phyloP scores from a whole-genome alignment of 2,888 invertebrate species.

The Hydropsyche betteni region DNA sequence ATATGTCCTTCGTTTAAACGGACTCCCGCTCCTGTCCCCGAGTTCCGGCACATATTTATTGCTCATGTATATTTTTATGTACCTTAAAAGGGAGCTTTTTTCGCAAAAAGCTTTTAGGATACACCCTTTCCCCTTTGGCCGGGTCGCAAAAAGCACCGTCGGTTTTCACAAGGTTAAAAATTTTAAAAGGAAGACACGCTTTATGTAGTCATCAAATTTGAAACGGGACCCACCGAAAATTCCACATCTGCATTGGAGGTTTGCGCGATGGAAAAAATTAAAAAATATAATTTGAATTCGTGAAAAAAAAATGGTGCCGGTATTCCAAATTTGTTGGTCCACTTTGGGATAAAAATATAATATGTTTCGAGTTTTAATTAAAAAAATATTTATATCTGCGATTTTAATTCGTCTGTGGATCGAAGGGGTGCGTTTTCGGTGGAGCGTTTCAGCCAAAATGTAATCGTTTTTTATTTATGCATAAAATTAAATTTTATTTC shows the following conservation, averaged over 20 bases:
- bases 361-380: too few species aligned
- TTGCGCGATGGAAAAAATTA: background rate
- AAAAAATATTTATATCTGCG: too few species aligned
- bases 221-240: conserved; percentile 25
- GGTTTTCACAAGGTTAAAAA: conserved; percentile 43
- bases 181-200: conserved; percentile 35
- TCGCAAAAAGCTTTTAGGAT: conserved; percentile 37
- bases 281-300: background rate
- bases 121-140: conserved; percentile 15
- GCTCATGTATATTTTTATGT: conserved; percentile 35
- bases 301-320: too few species aligned
- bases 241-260: conserved; percentile 27
- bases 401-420: too few species aligned
- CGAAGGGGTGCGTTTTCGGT: too few species aligned
- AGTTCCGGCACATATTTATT: conserved; percentile 34
- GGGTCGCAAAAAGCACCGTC: conserved; percentile 32
- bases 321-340: too few species aligned
- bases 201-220: conserved; percentile 36
- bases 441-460: too few species aligned
- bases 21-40: conserved; percentile 8
- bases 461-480: too few species aligned
- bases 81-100: conserved; percentile 31
- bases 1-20: conserved; percentile 38
- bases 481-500: too few species aligned
- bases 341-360: too few species aligned